Base-by-base conservation (phyloP, 2,888 invertebrate genomes). In the Molanna angustata region DNA sequence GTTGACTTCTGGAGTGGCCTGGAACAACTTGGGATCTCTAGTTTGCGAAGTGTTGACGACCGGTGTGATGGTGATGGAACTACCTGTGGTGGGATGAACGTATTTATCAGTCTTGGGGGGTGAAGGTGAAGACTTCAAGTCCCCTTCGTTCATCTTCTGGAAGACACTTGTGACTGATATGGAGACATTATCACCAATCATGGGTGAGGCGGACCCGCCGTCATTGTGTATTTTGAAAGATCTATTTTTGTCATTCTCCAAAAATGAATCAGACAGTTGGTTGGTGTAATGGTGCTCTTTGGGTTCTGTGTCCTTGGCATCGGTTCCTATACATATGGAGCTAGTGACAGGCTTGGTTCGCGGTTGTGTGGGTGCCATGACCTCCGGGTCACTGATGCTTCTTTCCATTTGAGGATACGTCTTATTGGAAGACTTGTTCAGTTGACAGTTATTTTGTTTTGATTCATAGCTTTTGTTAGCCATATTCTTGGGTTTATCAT, bases 51-150 rank as follows among this genome's bases (percentile, higher is more conserved):
- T 32, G 11, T 57, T 66, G 1, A 64, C 62, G 2, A 77, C 74
- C 0, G 77, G 71, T 0, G 76, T 76, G 45, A 77, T 77, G 0
- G 76, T 77, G 54, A 76, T 72, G 57, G 74, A 72, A 62, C 76
- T 74, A 32, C 74, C 72, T 53, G 65, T 74, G 57, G 72, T 74
- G 0, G 71, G 68, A 9, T 73, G 72, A 62, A 72, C 65, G 63
- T 73, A 73, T 17, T 66, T 47, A 7, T 74, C 74, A 49, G 71
- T 69, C 37, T 62, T 66, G 35, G 56, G 47, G 6, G 54, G 47
- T 3, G 54, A 46, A 39, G 32, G 37, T 7, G 47, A 17, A 18
- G 51, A 40, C 17, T 45, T 46, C 20, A 50, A 52, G 20, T 49
- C 53, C 37, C 31, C 33, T 18, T 52, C 55, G 40, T 21, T 46